Conservation (phyloP, 2,113 vertebrate species). For the Otolemur garnettii region DNA sequence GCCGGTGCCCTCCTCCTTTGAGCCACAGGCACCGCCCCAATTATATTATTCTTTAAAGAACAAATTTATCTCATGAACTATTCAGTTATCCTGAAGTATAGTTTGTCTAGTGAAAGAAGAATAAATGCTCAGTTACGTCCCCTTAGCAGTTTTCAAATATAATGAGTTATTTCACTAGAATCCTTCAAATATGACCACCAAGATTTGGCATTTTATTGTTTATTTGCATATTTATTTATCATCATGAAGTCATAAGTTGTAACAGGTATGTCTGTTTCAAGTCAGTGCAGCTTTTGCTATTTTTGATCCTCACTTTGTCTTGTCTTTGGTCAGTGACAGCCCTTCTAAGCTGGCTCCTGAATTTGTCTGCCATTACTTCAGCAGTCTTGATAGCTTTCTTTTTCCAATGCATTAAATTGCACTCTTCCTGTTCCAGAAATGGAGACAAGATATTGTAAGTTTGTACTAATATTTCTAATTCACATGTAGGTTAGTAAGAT, state of each 20-base stretch:
- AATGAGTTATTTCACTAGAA: neutral
- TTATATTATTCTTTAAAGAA: neutral
- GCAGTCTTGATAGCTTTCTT: neutral
- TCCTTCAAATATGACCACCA: neutral
- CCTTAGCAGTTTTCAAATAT: slow-evolving; percentile 1
- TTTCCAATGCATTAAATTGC: neutral
- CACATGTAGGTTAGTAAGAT: neutral
- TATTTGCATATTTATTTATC: neutral
- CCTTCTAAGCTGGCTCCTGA: neutral
- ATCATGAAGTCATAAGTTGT: neutral
- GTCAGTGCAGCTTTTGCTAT: neutral
- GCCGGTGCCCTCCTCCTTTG: no score
- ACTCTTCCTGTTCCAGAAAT: neutral
- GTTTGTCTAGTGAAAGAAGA: neutral
- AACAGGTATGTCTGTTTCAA: neutral
- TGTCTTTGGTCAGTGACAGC: neutral
- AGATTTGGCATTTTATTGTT: neutral
- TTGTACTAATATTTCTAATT: neutral
- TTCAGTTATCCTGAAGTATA: neutral
- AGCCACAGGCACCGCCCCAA: neutral
- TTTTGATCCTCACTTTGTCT: neutral
- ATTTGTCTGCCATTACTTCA: neutral
- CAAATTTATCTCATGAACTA: neutral
- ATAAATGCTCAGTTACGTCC: neutral
- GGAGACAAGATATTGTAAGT: neutral